Evolutionary conservation across 1,140 invertebrate genomes (phyloP).

Genomic region (Oppia nitens): DNA sequence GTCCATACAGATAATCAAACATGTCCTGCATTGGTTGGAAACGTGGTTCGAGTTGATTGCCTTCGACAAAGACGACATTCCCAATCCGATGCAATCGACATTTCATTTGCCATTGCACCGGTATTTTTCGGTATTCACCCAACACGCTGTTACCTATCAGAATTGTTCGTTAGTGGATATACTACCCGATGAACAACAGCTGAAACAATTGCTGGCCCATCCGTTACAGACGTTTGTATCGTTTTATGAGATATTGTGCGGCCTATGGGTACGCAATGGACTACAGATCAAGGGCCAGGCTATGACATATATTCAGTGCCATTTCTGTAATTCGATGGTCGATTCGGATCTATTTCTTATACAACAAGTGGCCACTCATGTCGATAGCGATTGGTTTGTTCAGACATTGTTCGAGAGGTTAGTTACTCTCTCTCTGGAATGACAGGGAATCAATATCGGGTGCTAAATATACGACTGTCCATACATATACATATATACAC

Average conservation of each 20-base stretch:
- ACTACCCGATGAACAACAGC: conserved; percentile 38
- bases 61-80: conserved; percentile 49
- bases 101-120: conserved; percentile 91
- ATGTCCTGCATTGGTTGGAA: conserved; percentile 53
- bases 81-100: conserved; percentile 64
- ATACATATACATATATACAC: too few relatives aligned
- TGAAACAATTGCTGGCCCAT: conserved; percentile 44
- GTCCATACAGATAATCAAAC: conserved; percentile 51
- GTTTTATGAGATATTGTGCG: conserved; percentile 82
- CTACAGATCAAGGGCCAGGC: conserved; percentile 93
- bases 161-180: conserved; percentile 53
- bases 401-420: conserved; percentile 71
- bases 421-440: too few relatives aligned
- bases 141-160: conserved; percentile 68
- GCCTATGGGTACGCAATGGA: conserved; percentile 89
- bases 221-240: conserved; percentile 76
- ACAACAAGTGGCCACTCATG: conserved; percentile 73
- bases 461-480: too few relatives aligned
- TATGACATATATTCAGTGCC: conserved; percentile 96
- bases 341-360: conserved; percentile 87
- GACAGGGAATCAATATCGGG: too few relatives aligned
- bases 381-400: conserved; percentile 67
- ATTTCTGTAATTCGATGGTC: conserved; percentile 96
- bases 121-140: conserved; percentile 78
- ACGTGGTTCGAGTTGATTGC: conserved; percentile 71